A percentile compares a stretch with the other conserved stretches of the same genome.
These are phyloP conservation scores for Altica lythri DNA, from an alignment of 2,888 invertebrate species.

Conservation along the genomic window DNA sequence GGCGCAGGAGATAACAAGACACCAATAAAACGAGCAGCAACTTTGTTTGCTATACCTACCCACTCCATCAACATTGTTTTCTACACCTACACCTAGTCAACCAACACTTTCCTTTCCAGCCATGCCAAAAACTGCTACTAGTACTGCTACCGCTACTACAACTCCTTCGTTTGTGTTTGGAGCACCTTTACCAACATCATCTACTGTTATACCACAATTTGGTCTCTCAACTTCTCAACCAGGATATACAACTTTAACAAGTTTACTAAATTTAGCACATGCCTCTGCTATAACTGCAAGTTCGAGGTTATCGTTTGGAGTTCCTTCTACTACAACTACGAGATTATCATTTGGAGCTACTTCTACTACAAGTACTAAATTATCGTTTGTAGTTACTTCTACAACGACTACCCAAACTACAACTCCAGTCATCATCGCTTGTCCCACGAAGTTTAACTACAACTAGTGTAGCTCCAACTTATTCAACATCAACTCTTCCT, in stretches of 20 bases:
- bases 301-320: background rate
- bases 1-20: conserved; percentile 40
- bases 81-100: conserved; percentile 1
- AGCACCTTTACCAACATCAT: conserved; percentile 6
- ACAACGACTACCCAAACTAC: background rate
- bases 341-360: background rate
- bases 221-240: conserved; percentile 11
- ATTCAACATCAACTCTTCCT: conserved; percentile 20
- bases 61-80: conserved; percentile 27
- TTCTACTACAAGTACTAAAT: background rate
- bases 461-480: conserved; percentile 5
- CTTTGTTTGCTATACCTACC: too few species aligned
- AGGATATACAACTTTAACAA: conserved; percentile 16
- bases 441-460: conserved; percentile 8
- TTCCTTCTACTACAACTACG: background rate
- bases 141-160: conserved; percentile 28
- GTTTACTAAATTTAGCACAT: conserved; percentile 26
- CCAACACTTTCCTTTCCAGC: conserved; percentile 5
- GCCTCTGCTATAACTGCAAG: conserved; percentile 34
- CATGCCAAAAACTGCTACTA: conserved; percentile 26
- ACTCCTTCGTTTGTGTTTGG: background rate
- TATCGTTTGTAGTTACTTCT: too few species aligned
- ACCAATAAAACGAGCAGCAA: conserved; percentile 26
- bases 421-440: conserved; percentile 1
- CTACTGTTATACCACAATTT: conserved; percentile 12